Evolutionary conservation across 2,888 invertebrate species (phyloP), one percentile per base, ranked within the genome.

Genomic region (Platycheirus albimanus): DNA sequence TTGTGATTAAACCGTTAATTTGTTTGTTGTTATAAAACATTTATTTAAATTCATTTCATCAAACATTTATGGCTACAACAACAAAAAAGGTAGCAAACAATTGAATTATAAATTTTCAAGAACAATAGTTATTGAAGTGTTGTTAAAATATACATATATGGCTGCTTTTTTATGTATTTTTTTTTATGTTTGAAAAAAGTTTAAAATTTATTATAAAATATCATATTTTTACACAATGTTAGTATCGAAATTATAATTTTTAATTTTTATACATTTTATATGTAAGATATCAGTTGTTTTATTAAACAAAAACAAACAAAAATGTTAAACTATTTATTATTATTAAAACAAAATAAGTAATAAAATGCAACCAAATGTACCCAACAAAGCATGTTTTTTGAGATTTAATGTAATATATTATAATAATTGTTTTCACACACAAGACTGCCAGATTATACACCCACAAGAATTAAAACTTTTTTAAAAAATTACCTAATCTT

Each of bases 1-100:
- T 7, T 88, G 89, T 80, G 87, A 88, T 83, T 88, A 87, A 86
- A 41, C 20, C 8, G 17, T 20, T 19, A 30, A n/a, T n/a, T n/a
- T n/a, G n/a, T 54, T 7, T 13, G 17, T 56, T 24, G 38, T 41
- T 56, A 0, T 24, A 15, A 58, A 28, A 41, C 28, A 58, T 58
- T 58, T 28, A 58, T 58, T 58, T 58, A 58, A 41, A 41, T 28
- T 24, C 41, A 58, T 41, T 28, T 58, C 58, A 58, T 58, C 2
- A 36, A 38, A 19, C n/a, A n/a, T n/a, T n/a, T 36, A n/a, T 54
- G 28, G 10, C 13, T 54, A n/a, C n/a, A n/a, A n/a, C n/a, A n/a
- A n/a, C n/a, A n/a, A 19, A 36, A 19, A 8, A 15, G 28, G 15
- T 6, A 17, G 11, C 4, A 8, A 4, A 7, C 8, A 8, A 51